A percentile compares a stretch with the other conserved stretches of the same genome.
These are phyloP conservation scores for Platyrinchus mystaceus DNA, from an alignment of 2,797 vertebrate species.

Conservation along the genomic window DNA sequence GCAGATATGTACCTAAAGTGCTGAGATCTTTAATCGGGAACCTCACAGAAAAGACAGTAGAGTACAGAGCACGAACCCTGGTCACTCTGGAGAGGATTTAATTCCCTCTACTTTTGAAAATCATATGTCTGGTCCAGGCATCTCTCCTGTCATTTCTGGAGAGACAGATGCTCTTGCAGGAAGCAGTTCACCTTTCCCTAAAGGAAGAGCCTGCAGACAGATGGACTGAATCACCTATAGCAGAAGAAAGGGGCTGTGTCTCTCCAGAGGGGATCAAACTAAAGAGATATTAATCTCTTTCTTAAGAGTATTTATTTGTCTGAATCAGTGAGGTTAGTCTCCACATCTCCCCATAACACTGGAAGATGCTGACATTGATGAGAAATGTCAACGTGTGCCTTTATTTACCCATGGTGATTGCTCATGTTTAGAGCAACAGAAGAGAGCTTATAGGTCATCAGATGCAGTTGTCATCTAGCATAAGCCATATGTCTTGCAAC, in stretches of 20 bases:
- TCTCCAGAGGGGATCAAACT: background rate
- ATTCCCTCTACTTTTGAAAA: background rate
- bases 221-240: background rate
- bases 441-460: background rate
- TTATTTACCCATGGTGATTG: background rate
- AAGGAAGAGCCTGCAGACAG: background rate
- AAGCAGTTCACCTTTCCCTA: background rate
- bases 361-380: background rate
- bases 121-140: fast-evolving
- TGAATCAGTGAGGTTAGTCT: background rate
- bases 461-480: background rate
- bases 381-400: background rate
- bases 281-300: background rate
- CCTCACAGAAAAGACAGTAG: background rate
- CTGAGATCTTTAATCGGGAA: background rate
- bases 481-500: background rate
- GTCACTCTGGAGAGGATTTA: background rate
- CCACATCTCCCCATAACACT: background rate
- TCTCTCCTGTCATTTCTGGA: background rate
- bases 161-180: background rate
- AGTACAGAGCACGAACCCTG: background rate
- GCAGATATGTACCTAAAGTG: background rate
- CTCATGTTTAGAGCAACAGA: background rate
- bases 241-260: background rate
- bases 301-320: background rate